phyloP scores from a whole-genome alignment of 2,797 vertebrate genomes.

The Alfaro cultratus region DNA sequence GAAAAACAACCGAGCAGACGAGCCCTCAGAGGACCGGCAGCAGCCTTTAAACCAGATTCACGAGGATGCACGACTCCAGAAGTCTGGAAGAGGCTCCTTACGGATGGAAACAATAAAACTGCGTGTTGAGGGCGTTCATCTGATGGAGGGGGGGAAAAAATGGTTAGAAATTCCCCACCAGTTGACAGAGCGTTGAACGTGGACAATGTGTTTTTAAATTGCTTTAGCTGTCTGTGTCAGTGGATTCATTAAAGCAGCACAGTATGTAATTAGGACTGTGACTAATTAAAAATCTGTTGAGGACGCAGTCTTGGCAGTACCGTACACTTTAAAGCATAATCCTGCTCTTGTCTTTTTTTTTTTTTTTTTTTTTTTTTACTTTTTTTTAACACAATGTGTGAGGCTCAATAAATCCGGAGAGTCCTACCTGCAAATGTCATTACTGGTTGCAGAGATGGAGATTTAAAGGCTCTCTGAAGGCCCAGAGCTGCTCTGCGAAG shows the following conservation, averaged over 20 bases:
- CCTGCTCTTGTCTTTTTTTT: constrained; percentile 4
- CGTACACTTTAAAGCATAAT: constrained; percentile 1
- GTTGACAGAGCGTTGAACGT: neutral
- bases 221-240: neutral
- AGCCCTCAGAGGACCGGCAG: neutral
- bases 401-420: constrained; percentile 15
- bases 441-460: constrained; percentile 15
- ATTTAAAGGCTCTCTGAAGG: constrained; percentile 22
- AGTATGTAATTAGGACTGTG: constrained; percentile 20
- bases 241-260: neutral
- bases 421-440: constrained; percentile 21
- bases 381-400: neutral
- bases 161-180: neutral
- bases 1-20: neutral
- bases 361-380: neutral
- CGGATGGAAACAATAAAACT: neutral
- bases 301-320: constrained; percentile 11
- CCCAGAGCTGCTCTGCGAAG: constrained; percentile 14
- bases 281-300: constrained; percentile 27
- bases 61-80: neutral
- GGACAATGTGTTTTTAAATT: constrained; percentile 1
- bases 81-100: neutral
- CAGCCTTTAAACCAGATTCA: neutral
- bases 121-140: neutral
- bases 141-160: neutral